Base-by-base conservation (phyloP, 2,888 invertebrate genomes). In the Elegia similella region DNA sequence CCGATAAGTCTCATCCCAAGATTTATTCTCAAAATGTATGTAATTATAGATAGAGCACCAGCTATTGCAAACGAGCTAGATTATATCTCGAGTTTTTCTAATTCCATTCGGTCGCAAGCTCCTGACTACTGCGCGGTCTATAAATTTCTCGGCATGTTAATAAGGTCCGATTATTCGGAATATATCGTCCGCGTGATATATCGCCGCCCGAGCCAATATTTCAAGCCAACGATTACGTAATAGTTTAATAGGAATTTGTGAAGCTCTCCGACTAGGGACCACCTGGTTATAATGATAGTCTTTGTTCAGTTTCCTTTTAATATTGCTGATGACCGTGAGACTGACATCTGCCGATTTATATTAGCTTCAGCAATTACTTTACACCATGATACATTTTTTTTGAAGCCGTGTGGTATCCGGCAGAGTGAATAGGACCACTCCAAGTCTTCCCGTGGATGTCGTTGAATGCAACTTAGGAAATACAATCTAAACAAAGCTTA, bases 141-240 rank as follows among this genome's bases (percentile, higher is more conserved):
- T 77, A 76, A 69, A 75, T 78, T 77, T 53, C 47, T 13, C 48
- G 67, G 56, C 63, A 70, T 68, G 65, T 65, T 78, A 78, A 78
- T 73, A 72, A 73, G 61, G 53, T 60, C 56, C 65, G 72, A 67
- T 70, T 74, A 75, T 70, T 68, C 59, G 59, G 61, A 68, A 77
- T 68, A 71, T 70, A 77, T 75, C 68, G 64, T 52, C 52, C 73
- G 63, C 70, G 69, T 73, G 53, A 52, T 56, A 56, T 56, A 50
- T 44, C 29, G 56, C 42, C 38, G 34, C 13, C 30, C 47, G 30
- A 30, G 47, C 7, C 47, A 13, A n/a, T 10, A 16, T 12, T 23
- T 17, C 17, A 12, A 12, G 12, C 16, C 0, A 17, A 10, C 10
- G 16, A 16, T 50, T 34, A 34, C 50, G 50, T 50, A 50, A 50